Base-by-base conservation (phyloP, 2,888 invertebrate genomes). In the Apodemia duryi region DNA sequence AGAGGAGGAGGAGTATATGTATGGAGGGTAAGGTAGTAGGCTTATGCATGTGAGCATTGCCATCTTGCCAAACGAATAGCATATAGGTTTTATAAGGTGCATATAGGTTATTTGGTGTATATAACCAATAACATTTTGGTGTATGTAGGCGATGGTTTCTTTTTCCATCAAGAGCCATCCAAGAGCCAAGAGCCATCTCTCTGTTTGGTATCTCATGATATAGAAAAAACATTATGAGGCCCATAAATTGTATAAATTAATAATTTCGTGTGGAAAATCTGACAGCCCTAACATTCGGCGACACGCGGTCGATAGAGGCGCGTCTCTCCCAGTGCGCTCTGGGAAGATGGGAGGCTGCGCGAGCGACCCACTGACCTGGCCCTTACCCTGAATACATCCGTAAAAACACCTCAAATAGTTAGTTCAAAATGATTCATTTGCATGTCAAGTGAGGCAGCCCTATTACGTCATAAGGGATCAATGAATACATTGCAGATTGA, bases 311-410 rank as follows among this genome's bases (percentile, higher is more conserved):
- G 88, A 92, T 92, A 92, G 79, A 90, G 91, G 83, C 86, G 88
- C 90, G 86, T 85, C 84, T 83, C 85, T 82, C 83, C 82, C 83
- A 83, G 85, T 81, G 79, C 54, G 54, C 54, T 57, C 29, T 11
- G 5, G 32, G 81, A 81, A 82, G 82, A 79, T 77, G 79, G 88
- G 91, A 92, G 86, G 89, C 92, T 93, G 93, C 91, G 93, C 92
- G 92, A 83, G 83, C 93, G 93, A 93, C 94, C 94, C 93, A 94
- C 93, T 94, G 93, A 94, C 94, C 94, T 89, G 84, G 86, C 83
- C 85, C 75, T 74, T 75, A 70, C 71, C 72, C 78, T 85, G 84
- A 81, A 70, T 72, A 73, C 73, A 70, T 70, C 70, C 69, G 71
- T 74, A 77, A 75, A 78, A 78, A 71, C 70, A 71, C 70, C 70